Evolutionary conservation across 2,113 vertebrate species (phyloP), one percentile per base, ranked within the genome.

Genomic region (Meleagris gallopavo): DNA sequence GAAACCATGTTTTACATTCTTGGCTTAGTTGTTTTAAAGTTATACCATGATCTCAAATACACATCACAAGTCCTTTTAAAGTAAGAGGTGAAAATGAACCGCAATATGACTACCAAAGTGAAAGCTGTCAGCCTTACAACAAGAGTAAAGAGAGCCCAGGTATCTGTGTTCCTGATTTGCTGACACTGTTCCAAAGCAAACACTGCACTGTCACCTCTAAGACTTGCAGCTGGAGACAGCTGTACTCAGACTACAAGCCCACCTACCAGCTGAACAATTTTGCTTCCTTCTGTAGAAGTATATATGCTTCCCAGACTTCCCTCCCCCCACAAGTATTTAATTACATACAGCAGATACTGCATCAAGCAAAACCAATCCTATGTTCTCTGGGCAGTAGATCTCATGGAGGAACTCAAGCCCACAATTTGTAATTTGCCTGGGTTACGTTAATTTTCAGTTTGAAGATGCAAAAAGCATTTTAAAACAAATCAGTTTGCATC

Each of bases 71-170:
- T 60, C 83, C 40, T 61, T 36, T 81, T 40, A 75, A 60, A 89
- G 54, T 54, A 57, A 62, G 86, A 86, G 45, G 30, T 67, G 57
- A 92, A 95, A 95, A 70, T 21, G 87, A 96, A 90, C 29, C 50
- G 75, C 93, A 94, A 93, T 83, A 95, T 90, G 88, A 66, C 74
- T 14, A 38, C 38, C 57, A 6, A 82, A 86, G 82, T 43, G 79
- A 96, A 96, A 90, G 64, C 81, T 80, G 83, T 60, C 36, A 84
- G 54, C 20, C 7, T 86, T 81, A n/a, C 58, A n/a, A 48, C 67
- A 50, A 66, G 46, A 21, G 72, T 57, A 88, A 86, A 94, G 79
- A 66, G 62, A 93, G 78, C 54, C 84, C 83, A 62, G 30, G 83
- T 83, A 85, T 24, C 38, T n/a, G 78, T 27, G 4, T 75, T 79